Base-by-base conservation (phyloP, 1,140 invertebrate genomes). In the Drosophila ambigua region DNA sequence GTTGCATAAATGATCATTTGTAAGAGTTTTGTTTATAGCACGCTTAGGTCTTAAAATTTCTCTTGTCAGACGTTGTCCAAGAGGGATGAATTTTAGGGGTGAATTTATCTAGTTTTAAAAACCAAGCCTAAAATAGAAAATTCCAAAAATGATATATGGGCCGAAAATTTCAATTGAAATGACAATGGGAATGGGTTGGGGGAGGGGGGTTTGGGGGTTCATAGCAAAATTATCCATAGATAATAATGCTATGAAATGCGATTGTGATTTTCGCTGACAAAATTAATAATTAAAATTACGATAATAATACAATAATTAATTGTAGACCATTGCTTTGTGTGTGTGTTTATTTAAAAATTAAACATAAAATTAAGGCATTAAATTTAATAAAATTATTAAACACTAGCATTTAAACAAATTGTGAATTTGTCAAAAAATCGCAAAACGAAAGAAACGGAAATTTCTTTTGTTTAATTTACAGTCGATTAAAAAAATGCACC, bases 61-160 rank as follows among this genome's bases (percentile, higher is more conserved):
- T 65, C 20, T 72, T 46, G 26, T 55, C 68, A 65, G 41, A 20
- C 55, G 5, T 13, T 4, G 2, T 35, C 35, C 8, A 39, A 13
- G 3, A 35, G 4, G 35, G 35, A 39, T 39, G 35, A 39, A 39
- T 41, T 63, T 57, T 28, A 49, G 39, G 43, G 13, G 44, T 67
- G 81, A 85, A 85, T 85, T 85, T 80, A 44, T 74, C 81, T 77
- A 80, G 52, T 80, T 84, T 85, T 77, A 85, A 85, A 79, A 80
- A 71, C 69, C 46, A 67, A 71, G 81, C 81, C 73, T 85, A 85
- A 85, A 85, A 85, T 77, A 71, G 81, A 85, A 85, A 85, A 85
- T 85, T 79, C 81, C 68, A 54, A 72, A 74, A 46, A 46, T 39
- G 16, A 60, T 55, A 13, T 39, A 13, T 39, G 35, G 35, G 35